A percentile compares a stretch with the other conserved stretches of the same genome.
Evolutionary conservation across 1,140 invertebrate genomes (phyloP).

Genomic region (Pseudomyrmex concolor): DNA sequence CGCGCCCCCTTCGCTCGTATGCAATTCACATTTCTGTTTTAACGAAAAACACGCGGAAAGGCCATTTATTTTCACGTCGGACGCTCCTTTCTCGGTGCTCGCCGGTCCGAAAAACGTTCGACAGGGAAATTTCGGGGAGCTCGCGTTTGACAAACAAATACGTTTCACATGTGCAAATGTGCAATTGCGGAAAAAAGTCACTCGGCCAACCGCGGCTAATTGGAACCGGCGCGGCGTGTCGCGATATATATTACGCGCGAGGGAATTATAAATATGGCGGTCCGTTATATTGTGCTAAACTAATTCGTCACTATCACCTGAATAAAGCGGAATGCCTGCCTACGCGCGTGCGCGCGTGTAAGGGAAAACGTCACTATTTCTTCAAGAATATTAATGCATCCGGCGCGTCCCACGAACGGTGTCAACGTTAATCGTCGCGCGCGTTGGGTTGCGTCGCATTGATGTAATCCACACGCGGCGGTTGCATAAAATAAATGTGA

Average conservation of each 20-base stretch:
- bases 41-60: slow-evolving; percentile 31
- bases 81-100: slow-evolving; percentile 11
- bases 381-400: slow-evolving; percentile 70
- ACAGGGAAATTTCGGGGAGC: slow-evolving; percentile 11
- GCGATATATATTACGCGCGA: slow-evolving; percentile 43
- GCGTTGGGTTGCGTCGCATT: slow-evolving; percentile 16
- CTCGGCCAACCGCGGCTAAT: slow-evolving; percentile 27
- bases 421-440: slow-evolving; percentile 25
- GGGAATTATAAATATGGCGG: slow-evolving; percentile 1
- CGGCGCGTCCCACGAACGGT: slow-evolving; percentile 50
- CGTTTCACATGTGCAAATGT: slow-evolving; percentile 9
- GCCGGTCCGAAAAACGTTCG: slow-evolving; percentile 10
- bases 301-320: slow-evolving; percentile 56
- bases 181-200: slow-evolving; percentile 39
- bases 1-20: neutral
- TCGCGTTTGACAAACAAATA: slow-evolving; percentile 34
- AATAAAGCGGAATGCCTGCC: slow-evolving; percentile 60
- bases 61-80: slow-evolving; percentile 51
- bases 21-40: slow-evolving; percentile 50
- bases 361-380: slow-evolving; percentile 28
- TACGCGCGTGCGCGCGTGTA: slow-evolving; percentile 14
- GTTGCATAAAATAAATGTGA: neutral
- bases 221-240: slow-evolving; percentile 6
- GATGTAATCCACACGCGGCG: neutral
- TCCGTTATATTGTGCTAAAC: neutral